phyloP scores from a whole-genome alignment of 1,140 invertebrate genomes.

The Wiebesia pumilae region DNA sequence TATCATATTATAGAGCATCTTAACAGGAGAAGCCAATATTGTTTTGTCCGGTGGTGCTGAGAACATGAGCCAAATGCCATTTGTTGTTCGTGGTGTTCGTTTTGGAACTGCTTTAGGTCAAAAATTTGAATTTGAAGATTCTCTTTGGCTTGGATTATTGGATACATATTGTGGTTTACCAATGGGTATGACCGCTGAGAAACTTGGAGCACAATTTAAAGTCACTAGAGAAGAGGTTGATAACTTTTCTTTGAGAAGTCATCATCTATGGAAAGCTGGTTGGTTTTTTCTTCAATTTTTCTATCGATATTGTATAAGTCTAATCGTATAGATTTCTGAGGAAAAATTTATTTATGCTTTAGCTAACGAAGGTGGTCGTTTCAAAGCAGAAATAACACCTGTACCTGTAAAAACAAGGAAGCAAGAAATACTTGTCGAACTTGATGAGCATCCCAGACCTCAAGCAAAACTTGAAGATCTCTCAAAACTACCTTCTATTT shows the following conservation, averaged over 20 bases:
- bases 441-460: constrained; percentile 96
- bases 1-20: constrained; percentile 83
- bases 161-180: constrained; percentile 93
- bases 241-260: constrained; percentile 90
- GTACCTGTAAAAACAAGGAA: constrained; percentile 90
- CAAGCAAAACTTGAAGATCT: constrained; percentile 90
- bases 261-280: constrained; percentile 88
- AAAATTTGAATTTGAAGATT: constrained; percentile 90
- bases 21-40: constrained; percentile 89
- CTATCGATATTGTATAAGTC: not conserved
- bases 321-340: constrained; percentile 12
- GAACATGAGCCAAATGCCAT: constrained; percentile 97
- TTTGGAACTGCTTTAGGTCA: constrained; percentile 92
- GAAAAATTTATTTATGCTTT: constrained; percentile 58
- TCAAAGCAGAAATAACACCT: constrained; percentile 93
- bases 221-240: constrained; percentile 92
- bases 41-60: constrained; percentile 94
- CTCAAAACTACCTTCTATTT: constrained; percentile 89
- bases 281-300: constrained; percentile 39
- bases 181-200: constrained; percentile 98
- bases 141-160: constrained; percentile 92
- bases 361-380: constrained; percentile 91
- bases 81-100: constrained; percentile 89
- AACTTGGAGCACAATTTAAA: constrained; percentile 93
- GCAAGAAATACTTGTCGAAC: constrained; percentile 84